A percentile compares a stretch with the other conserved stretches of the same genome.
phyloP scores from a whole-genome alignment of 2,888 invertebrate species.

The Caenorhabditis uteleia region DNA sequence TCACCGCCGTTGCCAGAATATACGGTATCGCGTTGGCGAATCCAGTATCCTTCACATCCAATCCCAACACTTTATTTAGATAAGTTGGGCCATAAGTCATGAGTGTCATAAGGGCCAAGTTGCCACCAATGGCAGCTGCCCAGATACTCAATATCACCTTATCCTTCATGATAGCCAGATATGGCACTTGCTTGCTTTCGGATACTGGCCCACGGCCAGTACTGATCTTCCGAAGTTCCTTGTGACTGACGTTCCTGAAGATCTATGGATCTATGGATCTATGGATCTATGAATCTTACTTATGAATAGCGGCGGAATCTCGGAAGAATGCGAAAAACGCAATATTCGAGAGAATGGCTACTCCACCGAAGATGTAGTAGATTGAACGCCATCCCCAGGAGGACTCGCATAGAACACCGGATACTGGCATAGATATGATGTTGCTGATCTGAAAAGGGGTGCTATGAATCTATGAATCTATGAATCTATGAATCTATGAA shows the following conservation, averaged over 20 bases:
- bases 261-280: not conserved
- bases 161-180: conserved; percentile 34
- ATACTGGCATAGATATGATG: conserved; percentile 38
- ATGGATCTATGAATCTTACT: conserved; percentile 6
- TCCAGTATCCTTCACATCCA: conserved; percentile 34
- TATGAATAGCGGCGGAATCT: conserved; percentile 28
- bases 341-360: conserved; percentile 7
- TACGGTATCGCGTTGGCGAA: conserved; percentile 32
- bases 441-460: conserved; percentile 18
- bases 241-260: conserved; percentile 35
- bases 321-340: conserved; percentile 26
- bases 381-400: conserved; percentile 36
- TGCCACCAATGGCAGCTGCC: conserved; percentile 31
- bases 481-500: not conserved
- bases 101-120: conserved; percentile 26
- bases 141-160: conserved; percentile 22
- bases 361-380: conserved; percentile 32
- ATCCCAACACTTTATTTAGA: conserved; percentile 22
- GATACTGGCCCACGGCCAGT: conserved; percentile 9
- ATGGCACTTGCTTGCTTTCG: conserved; percentile 21
- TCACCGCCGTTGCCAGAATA: conserved; percentile 15
- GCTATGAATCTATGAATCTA: not conserved
- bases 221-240: conserved; percentile 28
- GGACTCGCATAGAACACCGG: conserved; percentile 39
- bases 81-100: conserved; percentile 36